Evolutionary conservation across 2,797 vertebrate genomes (phyloP), one percentile per base, ranked within the genome.

Genomic region (Mormyrus hasselquistii): DNA sequence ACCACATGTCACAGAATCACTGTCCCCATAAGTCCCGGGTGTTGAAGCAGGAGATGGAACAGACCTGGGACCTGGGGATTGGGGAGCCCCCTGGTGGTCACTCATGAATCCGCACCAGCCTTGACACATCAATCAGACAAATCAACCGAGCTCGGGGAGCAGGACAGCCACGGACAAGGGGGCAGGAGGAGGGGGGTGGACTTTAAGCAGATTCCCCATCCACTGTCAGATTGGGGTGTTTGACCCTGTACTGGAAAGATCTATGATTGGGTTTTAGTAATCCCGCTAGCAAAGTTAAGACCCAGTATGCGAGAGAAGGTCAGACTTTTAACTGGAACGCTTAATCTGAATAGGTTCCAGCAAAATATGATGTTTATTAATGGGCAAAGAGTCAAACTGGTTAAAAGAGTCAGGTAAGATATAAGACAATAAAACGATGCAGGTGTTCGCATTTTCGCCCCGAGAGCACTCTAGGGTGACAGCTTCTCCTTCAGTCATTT

Each of bases 11-110:
- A 86, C 82, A 65, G 47, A 89, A 52, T 86, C n/a, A 5, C 41
- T 14, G 38, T 89, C 55, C 25, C 55, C 44, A 86, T 57, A 52
- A 85, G 29, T 89, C 57, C 88, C 84, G 44, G 49, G 47, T 41
- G 44, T 79, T 38, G 25, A 50, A 82, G 25, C 44, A n/a, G 47
- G 57, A 86, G 57, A 50, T 19, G 47, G 76, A 76, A 84, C 73
- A n/a, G 47, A 3, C 19, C 44, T 47, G 12, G 52, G 34, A 73
- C 69, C 69, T 62, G 9, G 55, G 25, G 87, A 88, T 88, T 85
- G 88, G 89, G 89, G 88, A 90, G 89, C 82, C 49, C 47, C 50
- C 59, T 87, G 41, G 76, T 62, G 76, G 76, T 88, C 88, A 88
- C 6, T 38, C 38, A 41, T 16, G 41, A 59, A 49, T 59, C 41